Percentiles rank a stretch among this genome's conserved stretches.
These are phyloP conservation scores for Drosophila sordidapex DNA, from an alignment of 2,888 invertebrate species.

Conservation along the genomic window DNA sequence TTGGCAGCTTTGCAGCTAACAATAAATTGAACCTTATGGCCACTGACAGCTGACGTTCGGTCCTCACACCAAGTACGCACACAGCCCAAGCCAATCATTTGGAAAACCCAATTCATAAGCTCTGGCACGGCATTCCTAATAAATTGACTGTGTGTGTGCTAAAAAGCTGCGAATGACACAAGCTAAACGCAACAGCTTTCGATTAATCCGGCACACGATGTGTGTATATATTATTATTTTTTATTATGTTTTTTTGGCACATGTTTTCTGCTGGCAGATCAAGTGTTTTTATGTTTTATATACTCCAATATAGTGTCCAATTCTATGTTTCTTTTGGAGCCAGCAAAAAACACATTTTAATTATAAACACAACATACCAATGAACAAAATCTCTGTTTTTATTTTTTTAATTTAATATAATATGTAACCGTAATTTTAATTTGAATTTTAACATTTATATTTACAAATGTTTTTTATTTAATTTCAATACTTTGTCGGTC, in stretches of 20 bases:
- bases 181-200: background rate
- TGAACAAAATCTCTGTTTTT: background rate
- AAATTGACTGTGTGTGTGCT: constrained; percentile 18
- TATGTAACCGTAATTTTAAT: background rate
- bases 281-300: background rate
- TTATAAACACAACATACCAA: background rate
- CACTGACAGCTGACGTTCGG: constrained; percentile 72
- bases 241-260: background rate
- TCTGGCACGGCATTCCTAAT: constrained; percentile 46
- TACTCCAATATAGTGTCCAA: background rate
- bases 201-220: constrained; percentile 1
- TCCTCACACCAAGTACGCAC: constrained; percentile 32
- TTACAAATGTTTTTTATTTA: background rate
- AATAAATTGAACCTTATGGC: constrained; percentile 71
- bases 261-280: background rate
- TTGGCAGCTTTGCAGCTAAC: constrained; percentile 61
- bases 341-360: background rate
- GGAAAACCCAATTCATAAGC: constrained; percentile 63
- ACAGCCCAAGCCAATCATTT: constrained; percentile 45
- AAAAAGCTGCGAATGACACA: constrained; percentile 16
- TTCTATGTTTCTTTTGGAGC: background rate
- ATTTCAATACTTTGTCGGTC: background rate
- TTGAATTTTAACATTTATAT: too few species aligned
- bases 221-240: background rate
- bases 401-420: background rate